Evolutionary conservation across 2,113 vertebrate species (phyloP).

Genomic region (Aldabrachelys gigantea): DNA sequence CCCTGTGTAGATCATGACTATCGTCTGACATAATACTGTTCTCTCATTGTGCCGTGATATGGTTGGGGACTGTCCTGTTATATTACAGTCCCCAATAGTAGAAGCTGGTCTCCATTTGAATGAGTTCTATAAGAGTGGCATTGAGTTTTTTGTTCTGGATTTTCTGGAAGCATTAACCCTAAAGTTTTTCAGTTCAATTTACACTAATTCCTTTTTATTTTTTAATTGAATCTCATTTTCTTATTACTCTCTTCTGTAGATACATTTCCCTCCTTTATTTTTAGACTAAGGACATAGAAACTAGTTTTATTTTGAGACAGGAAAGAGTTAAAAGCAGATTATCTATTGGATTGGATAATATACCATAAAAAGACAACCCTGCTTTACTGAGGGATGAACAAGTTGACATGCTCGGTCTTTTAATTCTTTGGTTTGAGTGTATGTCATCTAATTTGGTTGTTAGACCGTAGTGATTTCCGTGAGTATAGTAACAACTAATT

Average conservation of each 20-base stretch:
- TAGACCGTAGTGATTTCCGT: neutral
- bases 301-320: conserved; percentile 47
- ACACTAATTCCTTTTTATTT: neutral
- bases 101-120: too few species aligned
- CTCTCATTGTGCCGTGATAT: neutral
- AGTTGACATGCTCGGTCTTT: neutral
- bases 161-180: neutral
- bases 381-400: neutral
- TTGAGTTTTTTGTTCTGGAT: neutral
- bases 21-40: fast-evolving
- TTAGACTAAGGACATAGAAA: conserved; percentile 45
- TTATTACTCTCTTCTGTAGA: neutral
- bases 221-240: neutral
- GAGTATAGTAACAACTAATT: neutral
- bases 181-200: neutral
- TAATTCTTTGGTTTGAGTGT: neutral
- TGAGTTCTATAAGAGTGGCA: fast-evolving
- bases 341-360: neutral
- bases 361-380: conserved; percentile 20
- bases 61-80: too few species aligned
- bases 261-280: conserved; percentile 1
- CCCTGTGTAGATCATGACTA: neutral
- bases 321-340: conserved; percentile 14
- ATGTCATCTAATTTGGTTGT: neutral
- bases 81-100: fast-evolving